phyloP scores from a whole-genome alignment of 1,140 invertebrate species.

The Lerema accius region DNA sequence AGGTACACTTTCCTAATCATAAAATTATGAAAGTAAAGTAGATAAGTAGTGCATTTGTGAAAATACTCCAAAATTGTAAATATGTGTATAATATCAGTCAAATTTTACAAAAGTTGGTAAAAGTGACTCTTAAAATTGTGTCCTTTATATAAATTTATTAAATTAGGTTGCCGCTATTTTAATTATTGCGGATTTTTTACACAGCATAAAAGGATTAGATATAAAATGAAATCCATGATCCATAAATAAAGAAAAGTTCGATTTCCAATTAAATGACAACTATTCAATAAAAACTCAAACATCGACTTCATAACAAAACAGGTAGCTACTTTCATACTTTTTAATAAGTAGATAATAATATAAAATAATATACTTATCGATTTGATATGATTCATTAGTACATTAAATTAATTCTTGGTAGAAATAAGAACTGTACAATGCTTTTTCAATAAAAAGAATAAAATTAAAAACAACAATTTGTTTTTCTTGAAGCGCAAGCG shows the following conservation, averaged over 20 bases:
- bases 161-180: not conserved
- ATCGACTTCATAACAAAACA: not conserved
- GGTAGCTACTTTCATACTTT: not conserved
- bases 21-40: constrained; percentile 19
- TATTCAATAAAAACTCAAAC: not conserved
- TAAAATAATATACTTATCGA: not conserved
- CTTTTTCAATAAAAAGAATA: constrained; percentile 22
- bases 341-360: not conserved
- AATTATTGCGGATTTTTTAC: no score
- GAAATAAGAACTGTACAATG: constrained; percentile 31
- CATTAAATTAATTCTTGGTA: constrained; percentile 31
- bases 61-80: constrained; percentile 12
- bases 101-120: constrained; percentile 5
- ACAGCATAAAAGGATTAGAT: not conserved
- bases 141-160: not conserved
- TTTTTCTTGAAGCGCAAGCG: not conserved
- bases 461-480: constrained; percentile 36
- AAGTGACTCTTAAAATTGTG: not conserved
- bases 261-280: constrained; percentile 6
- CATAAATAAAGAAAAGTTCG: not conserved
- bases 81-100: constrained; percentile 25
- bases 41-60: constrained; percentile 17
- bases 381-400: not conserved
- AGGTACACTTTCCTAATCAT: constrained; percentile 10
- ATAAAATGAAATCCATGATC: not conserved